These are phyloP conservation scores for Pagrus major DNA, from an alignment of 2,113 vertebrate genomes.

Conservation along the genomic window DNA sequence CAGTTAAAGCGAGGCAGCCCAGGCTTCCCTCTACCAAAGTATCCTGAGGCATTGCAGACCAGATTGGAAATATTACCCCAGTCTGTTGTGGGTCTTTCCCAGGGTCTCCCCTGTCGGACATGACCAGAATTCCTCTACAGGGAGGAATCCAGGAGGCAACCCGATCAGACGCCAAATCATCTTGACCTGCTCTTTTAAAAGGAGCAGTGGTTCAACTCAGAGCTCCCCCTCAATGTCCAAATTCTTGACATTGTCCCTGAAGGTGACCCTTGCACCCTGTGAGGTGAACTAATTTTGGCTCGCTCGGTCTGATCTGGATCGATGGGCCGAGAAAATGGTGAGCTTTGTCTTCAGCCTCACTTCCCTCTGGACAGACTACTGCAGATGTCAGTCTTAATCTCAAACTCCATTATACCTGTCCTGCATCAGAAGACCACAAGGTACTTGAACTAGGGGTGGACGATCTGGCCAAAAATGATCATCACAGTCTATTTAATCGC, in stretches of 20 bases:
- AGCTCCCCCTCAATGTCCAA: neutral
- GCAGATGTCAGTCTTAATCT: no score
- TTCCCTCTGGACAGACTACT: no score
- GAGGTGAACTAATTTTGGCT: neutral
- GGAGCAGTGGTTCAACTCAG: neutral
- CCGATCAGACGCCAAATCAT: neutral
- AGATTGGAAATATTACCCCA: conserved; percentile 2
- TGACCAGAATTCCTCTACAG: neutral
- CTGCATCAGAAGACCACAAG: neutral
- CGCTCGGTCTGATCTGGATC: neutral
- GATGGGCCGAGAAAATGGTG: neutral
- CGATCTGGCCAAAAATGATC: no score
- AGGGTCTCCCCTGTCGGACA: neutral
- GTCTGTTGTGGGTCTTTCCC: neutral
- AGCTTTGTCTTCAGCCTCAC: neutral
- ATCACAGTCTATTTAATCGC: no score
- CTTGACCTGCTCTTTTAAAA: neutral
- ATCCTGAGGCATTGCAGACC: neutral
- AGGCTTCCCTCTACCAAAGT: neutral
- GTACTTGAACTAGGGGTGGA: no score
- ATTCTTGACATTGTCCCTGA: neutral
- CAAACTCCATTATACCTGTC: neutral
- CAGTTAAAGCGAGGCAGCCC: neutral
- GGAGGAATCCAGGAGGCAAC: neutral
- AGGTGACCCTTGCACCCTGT: neutral